These are phyloP conservation scores for Cephalotes varians DNA, from an alignment of 2,888 invertebrate genomes.

Conservation along the genomic window DNA sequence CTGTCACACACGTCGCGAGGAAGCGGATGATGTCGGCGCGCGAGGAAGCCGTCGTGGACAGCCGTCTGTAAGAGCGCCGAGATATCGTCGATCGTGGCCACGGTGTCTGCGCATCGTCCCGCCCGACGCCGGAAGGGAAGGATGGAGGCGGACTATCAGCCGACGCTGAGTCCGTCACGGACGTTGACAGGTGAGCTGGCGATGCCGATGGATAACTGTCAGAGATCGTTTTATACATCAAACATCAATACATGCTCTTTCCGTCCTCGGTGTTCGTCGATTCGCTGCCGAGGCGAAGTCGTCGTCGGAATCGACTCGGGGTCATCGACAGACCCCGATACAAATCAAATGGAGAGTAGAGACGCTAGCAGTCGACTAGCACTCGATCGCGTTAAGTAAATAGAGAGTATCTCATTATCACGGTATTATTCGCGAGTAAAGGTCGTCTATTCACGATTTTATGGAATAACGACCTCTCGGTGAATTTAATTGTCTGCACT, in stretches of 20 bases:
- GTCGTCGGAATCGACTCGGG: not conserved
- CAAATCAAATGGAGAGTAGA: not conserved
- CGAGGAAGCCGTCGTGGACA: slow-evolving; percentile 56
- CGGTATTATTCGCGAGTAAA: not conserved
- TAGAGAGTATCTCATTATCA: not conserved
- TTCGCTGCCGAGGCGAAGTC: not conserved
- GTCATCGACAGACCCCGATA: not conserved
- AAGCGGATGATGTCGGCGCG: slow-evolving; percentile 69
- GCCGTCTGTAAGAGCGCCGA: slow-evolving; percentile 51
- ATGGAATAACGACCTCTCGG: not conserved
- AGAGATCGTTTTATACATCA: no score
- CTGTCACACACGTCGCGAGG: slow-evolving; percentile 56
- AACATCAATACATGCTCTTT: no score
- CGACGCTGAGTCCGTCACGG: slow-evolving; percentile 84
- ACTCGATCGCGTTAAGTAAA: not conserved
- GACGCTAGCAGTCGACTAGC: no score
- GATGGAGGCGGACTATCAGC: slow-evolving; percentile 85
- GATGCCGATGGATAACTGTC: not conserved
- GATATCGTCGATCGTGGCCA: slow-evolving; percentile 15
- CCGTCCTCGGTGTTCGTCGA: not conserved
- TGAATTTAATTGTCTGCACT: not conserved
- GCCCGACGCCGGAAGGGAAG: slow-evolving; percentile 68
- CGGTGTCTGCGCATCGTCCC: slow-evolving; percentile 41
- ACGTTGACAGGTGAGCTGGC: slow-evolving; percentile 83
- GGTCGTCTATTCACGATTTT: not conserved